Base-by-base conservation (phyloP, 2,113 vertebrate species). In the Axis porcinus region DNA sequence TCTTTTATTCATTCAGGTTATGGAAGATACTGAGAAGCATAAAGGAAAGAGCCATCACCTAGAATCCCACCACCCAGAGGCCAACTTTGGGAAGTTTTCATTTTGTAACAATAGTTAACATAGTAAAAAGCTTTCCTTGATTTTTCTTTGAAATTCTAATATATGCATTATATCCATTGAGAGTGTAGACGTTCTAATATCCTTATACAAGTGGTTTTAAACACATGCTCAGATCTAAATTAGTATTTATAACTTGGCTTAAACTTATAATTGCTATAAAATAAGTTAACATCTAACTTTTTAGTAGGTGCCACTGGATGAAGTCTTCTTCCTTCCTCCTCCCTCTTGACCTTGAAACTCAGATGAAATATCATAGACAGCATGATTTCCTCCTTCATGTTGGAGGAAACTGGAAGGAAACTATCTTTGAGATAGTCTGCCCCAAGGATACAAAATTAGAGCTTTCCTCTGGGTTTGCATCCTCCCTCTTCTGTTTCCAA, bases 321-420 rank as follows among this genome's bases (percentile, higher is more conserved):
- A 50, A 64, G 15, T 94, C 89, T 86, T 60, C 45, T 74, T 74
- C 54, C 45, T 62, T 52, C 17, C 33, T 90, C 57, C 33, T 90
- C 17, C 43, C 45, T 58, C 28, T 83, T 96, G 89, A 57, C 33
- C 79, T 54, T 62, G 33, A 91, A 86, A 91, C 67, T 91, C 36
- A 76, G 50, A 89, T 74, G 55, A 97, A 85, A 76, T 97, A 96
- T 96, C 94, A 92, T 21, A 64, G 87, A 95, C 92, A 95, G 79
- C 94, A 97, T 95, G 92, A 78, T 36, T 76, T 76, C 43, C 52
- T 84, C 60, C 64, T 90, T 93, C 16, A 16, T 91, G 76, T 67
- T 95, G 79, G 86, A 95, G 96, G 95, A 97, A 97, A 64, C 58
- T 89, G 86, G 33, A 97, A 93, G 95, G 93, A 97, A 97, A 87